Evolutionary conservation across 2,113 vertebrate species (phyloP).

Genomic region (Oostethus manadensis): DNA sequence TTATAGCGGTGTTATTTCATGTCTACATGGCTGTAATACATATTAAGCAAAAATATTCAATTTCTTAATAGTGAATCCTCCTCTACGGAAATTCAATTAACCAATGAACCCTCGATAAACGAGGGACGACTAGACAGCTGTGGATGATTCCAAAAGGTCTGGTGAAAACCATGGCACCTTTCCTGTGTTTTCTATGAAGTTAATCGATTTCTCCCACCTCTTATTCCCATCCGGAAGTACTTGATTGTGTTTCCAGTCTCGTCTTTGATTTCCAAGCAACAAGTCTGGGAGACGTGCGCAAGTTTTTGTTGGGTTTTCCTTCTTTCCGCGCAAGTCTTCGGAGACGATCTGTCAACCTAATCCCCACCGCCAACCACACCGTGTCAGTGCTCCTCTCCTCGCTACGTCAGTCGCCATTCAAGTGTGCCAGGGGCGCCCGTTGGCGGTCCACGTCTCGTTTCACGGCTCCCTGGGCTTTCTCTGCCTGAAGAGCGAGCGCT

Average conservation of each 20-base stretch:
- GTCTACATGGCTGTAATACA: too few species aligned
- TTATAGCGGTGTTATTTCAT: too few species aligned
- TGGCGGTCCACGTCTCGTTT: constrained; percentile 38
- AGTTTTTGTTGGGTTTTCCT: constrained; percentile 15
- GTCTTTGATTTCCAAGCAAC: constrained; percentile 41
- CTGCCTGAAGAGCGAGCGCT: constrained; percentile 14
- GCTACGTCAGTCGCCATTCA: constrained; percentile 27
- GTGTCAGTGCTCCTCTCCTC: constrained; percentile 13
- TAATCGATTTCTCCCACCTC: constrained; percentile 6
- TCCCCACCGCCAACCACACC: constrained; percentile 10
- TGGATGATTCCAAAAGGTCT: too few species aligned
- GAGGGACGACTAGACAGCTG: too few species aligned
- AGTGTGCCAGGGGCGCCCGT: constrained; percentile 20
- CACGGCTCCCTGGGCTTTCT: constrained; percentile 30
- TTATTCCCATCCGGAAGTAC: constrained; percentile 25
- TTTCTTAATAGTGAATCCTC: too few species aligned
- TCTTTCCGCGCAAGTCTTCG: constrained; percentile 30
- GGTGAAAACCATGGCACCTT: not conserved
- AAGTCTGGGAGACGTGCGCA: constrained; percentile 13
- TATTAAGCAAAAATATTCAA: too few species aligned
- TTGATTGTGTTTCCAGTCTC: constrained; percentile 34
- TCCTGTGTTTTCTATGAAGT: not conserved
- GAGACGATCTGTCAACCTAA: constrained; percentile 41
- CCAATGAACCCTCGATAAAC: too few species aligned
- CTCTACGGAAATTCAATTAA: too few species aligned